These are phyloP conservation scores for Luperina testacea DNA, from an alignment of 2,888 invertebrate genomes.

Conservation along the genomic window DNA sequence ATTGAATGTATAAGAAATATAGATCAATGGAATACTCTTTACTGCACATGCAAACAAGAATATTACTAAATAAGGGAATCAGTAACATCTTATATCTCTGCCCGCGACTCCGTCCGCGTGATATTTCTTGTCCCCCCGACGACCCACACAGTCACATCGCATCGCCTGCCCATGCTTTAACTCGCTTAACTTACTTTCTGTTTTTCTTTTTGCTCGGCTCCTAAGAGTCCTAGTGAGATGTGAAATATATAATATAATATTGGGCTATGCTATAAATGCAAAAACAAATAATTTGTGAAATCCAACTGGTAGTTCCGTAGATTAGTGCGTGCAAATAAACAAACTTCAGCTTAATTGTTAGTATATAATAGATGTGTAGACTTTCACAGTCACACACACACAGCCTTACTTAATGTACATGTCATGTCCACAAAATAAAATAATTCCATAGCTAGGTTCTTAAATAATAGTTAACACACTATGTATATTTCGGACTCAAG, in stretches of 20 bases:
- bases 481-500: not conserved
- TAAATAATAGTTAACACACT: not conserved
- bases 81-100: not conserved
- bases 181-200: not conserved
- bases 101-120: no score
- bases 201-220: not conserved
- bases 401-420: not conserved
- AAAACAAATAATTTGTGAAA: no score
- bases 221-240: not conserved
- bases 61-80: not conserved
- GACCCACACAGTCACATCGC: not conserved
- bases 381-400: not conserved
- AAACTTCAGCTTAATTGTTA: not conserved
- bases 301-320: no score
- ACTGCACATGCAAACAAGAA: not conserved
- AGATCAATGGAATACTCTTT: not conserved
- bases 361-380: not conserved
- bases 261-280: no score
- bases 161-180: not conserved
- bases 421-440: not conserved
- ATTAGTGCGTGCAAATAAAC: not conserved
- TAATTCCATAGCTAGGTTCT: not conserved
- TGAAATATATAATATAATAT: not conserved
- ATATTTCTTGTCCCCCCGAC: no score
- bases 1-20: not conserved